Conservation (phyloP, 2,113 vertebrate genomes). For the Micromys minutus region DNA sequence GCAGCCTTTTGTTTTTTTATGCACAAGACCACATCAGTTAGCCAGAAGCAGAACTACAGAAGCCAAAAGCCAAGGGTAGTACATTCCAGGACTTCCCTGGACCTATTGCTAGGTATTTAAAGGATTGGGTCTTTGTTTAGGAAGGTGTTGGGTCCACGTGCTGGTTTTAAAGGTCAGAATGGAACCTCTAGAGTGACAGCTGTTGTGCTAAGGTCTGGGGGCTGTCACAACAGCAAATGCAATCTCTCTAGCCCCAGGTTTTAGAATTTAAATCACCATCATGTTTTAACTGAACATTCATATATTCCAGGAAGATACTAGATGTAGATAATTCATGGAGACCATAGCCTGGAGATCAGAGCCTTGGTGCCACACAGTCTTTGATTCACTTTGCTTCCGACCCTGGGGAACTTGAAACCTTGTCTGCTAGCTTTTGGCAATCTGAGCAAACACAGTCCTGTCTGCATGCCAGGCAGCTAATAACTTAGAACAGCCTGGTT, state of each 20-base stretch:
- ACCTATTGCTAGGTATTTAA: not conserved
- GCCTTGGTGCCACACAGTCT: not conserved
- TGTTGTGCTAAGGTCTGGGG: not conserved
- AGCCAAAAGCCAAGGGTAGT: not conserved
- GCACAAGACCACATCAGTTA: not conserved
- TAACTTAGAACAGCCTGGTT: not conserved
- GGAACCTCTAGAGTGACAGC: not conserved
- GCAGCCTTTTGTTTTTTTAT: not conserved
- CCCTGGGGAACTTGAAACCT: not conserved
- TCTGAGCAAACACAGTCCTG: not conserved
- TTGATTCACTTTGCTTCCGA: not conserved
- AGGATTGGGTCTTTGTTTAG: not conserved
- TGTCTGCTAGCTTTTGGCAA: constrained; percentile 15
- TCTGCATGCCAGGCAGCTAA: not conserved
- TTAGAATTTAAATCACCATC: not conserved
- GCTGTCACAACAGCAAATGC: too few species aligned
- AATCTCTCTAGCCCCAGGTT: not conserved
- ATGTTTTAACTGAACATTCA: not conserved
- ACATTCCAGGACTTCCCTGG: not conserved
- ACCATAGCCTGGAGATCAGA: not conserved
- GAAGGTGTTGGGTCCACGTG: not conserved
- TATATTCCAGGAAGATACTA: not conserved
- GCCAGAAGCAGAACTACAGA: not conserved
- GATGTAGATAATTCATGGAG: not conserved
- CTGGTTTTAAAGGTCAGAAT: not conserved